A percentile compares a stretch with the other conserved stretches of the same genome.
Conservation (phyloP, 2,113 vertebrate species). For the Gadus chalcogrammus region DNA sequence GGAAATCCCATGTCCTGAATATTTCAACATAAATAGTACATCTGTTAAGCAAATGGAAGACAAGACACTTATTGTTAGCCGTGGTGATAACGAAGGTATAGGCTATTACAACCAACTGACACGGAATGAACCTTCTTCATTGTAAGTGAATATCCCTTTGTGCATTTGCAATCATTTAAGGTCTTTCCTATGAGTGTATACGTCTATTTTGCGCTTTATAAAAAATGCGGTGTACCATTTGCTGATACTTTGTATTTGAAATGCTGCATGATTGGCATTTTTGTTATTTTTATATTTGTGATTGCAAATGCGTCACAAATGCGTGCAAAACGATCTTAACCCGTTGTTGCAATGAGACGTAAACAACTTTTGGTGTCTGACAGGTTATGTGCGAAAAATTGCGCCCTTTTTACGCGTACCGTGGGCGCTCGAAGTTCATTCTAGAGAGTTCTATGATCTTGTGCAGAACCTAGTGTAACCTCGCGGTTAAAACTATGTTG, state of each 20-base stretch:
- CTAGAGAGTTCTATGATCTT: not conserved
- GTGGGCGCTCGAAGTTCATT: not conserved
- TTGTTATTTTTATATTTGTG: not conserved
- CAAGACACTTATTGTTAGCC: not conserved
- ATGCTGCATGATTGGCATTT: not conserved
- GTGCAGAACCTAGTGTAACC: not conserved
- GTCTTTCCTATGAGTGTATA: too few relatives aligned
- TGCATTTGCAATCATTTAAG: too few relatives aligned
- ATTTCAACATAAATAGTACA: conserved; percentile 29
- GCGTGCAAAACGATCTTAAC: too few relatives aligned
- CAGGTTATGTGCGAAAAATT: not conserved
- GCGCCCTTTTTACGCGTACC: not conserved
- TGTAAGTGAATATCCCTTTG: conserved; percentile 26
- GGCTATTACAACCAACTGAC: conserved; percentile 18
- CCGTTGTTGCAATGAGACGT: too few relatives aligned
- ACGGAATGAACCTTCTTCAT: conserved; percentile 35
- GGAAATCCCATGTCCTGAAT: conserved; percentile 31
- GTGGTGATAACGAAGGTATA: conserved; percentile 1
- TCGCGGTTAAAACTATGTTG: not conserved
- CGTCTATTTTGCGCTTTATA: too few relatives aligned
- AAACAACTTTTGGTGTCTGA: too few relatives aligned
- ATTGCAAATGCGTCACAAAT: too few relatives aligned
- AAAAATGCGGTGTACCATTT: too few relatives aligned
- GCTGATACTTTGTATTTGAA: too few relatives aligned
- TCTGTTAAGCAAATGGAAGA: conserved; percentile 40